Base-by-base conservation (phyloP, 2,113 vertebrate genomes). In the Ameiurus melas region DNA sequence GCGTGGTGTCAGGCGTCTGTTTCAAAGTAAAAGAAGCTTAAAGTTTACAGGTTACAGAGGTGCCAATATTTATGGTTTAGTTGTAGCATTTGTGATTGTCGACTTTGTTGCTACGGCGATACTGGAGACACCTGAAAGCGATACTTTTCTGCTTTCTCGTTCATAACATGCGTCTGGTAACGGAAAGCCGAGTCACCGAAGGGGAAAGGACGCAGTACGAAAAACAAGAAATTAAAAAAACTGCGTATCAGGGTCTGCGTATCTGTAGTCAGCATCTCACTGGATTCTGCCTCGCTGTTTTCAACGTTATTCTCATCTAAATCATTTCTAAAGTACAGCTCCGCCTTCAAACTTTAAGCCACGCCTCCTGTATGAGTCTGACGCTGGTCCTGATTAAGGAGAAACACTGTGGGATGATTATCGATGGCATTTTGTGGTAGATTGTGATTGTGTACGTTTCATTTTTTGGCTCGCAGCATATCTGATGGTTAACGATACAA, bases 401-500 rank as follows among this genome's bases (percentile, higher is more conserved):
- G 39, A 47, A 13, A 43, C 36, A 0, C 10, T n/a, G 22, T 51
- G 68, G 30, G 68, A 36, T 71, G 71, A 58, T 57, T 58, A 33
- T 10, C 13, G 6, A 43, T 16, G 39, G 73, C 22, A 78, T 58
- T 81, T 22, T 58, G 27, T 4, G 8, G 16, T 20, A 57, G 33
- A 82, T 55, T 51, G 47, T 51, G 47, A 58, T 81, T 81, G 73
- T 77, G 77, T 30, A 55, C 25, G 4, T 79, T 33, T 80, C 43
- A 19, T 30, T 80, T 80, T 14, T 53, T 62, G 57, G 57, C 80
- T 16, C 30, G 6, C 33, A 16, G 80, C 80, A 62, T 62, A 17
- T 36, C 33, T 83, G 4, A 83, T 30, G 25, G 53, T 60, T 58
- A 58, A 58, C 77, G 47, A 79, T 79, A 79, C 77, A 79, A 79